Percentiles rank a stretch among this genome's conserved stretches.
These are phyloP conservation scores for Drosophila subquinaria DNA, from an alignment of 2,888 invertebrate genomes.

Conservation along the genomic window DNA sequence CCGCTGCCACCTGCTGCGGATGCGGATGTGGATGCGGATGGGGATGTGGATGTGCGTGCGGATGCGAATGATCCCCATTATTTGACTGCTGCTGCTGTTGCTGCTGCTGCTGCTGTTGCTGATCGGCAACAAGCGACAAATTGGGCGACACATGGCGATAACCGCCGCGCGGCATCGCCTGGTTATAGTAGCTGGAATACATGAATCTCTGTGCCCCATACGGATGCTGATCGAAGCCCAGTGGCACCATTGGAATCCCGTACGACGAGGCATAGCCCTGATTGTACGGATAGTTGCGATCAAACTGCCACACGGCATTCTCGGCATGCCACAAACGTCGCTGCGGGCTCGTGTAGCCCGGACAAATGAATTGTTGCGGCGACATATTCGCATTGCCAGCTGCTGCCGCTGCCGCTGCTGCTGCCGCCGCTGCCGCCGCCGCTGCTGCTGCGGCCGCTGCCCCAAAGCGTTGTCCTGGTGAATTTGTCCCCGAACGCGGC, in stretches of 20 bases:
- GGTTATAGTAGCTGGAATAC: slow-evolving; percentile 63
- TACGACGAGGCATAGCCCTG: slow-evolving; percentile 63
- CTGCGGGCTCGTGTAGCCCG: slow-evolving; percentile 64
- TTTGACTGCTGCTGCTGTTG: slow-evolving; percentile 8
- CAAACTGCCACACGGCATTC: slow-evolving; percentile 74
- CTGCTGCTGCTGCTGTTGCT: slow-evolving; percentile 6
- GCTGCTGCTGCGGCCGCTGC: slow-evolving; percentile 27
- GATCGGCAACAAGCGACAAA: slow-evolving; percentile 22
- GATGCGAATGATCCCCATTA: slow-evolving; percentile 11
- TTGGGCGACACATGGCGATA: slow-evolving; percentile 45
- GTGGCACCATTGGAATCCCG: slow-evolving; percentile 68
- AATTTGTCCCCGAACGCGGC: slow-evolving; percentile 7
- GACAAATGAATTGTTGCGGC: slow-evolving; percentile 59
- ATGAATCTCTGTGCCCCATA: slow-evolving; percentile 65
- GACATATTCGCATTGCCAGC: slow-evolving; percentile 3
- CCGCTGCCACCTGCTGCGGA: slow-evolving; percentile 22
- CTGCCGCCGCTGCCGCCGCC: slow-evolving; percentile 15
- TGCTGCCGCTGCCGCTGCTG: slow-evolving; percentile 7
- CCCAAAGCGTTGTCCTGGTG: slow-evolving; percentile 37
- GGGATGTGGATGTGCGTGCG: slow-evolving; percentile 31
- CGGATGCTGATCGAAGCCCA: slow-evolving; percentile 63
- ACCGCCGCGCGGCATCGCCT: slow-evolving; percentile 36
- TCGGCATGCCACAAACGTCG: slow-evolving; percentile 73
- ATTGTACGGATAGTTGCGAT: slow-evolving; percentile 75
- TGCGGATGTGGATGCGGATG: slow-evolving; percentile 19